A percentile compares a stretch with the other conserved stretches of the same genome.
phyloP scores from a whole-genome alignment of 2,113 vertebrate species.

The Brienomyrus longianalis region DNA sequence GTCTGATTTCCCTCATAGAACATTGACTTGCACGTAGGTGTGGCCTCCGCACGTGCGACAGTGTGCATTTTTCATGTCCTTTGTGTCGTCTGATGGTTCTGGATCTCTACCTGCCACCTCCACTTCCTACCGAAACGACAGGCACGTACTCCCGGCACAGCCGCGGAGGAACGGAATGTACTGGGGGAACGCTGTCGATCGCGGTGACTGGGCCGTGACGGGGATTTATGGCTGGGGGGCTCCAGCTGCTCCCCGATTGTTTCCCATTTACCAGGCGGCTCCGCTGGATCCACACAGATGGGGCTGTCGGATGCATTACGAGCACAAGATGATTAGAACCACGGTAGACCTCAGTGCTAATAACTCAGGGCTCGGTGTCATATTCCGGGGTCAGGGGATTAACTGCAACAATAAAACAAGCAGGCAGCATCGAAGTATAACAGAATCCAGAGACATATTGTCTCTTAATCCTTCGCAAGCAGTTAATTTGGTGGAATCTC shows the following conservation, averaged over 20 bases:
- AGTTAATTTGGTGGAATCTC: background rate
- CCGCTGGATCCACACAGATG: slow-evolving; percentile 46
- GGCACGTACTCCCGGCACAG: background rate
- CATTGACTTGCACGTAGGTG: background rate
- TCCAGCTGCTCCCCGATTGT: slow-evolving; percentile 52
- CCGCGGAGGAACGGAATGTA: background rate
- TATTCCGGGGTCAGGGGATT: slow-evolving; percentile 21
- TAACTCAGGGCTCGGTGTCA: slow-evolving; percentile 29
- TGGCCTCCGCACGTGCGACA: background rate
- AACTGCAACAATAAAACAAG: slow-evolving; percentile 28
- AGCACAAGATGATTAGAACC: slow-evolving; percentile 48
- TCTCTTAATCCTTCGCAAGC: background rate
- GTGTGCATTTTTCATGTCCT: background rate
- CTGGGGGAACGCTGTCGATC: slow-evolving; percentile 21
- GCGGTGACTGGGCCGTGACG: slow-evolving; percentile 15
- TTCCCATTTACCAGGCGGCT: slow-evolving; percentile 36
- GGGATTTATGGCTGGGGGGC: slow-evolving; percentile 23
- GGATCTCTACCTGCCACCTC: background rate
- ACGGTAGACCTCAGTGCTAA: slow-evolving; percentile 31
- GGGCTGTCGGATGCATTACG: slow-evolving; percentile 49
- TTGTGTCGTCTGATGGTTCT: background rate
- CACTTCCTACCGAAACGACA: background rate
- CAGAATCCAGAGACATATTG: background rate
- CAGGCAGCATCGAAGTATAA: slow-evolving; percentile 9
- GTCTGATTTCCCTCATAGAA: background rate